Evolutionary conservation across 2,797 vertebrate genomes (phyloP), one percentile per base, ranked within the genome.

Genomic region (Capromys pilorides): DNA sequence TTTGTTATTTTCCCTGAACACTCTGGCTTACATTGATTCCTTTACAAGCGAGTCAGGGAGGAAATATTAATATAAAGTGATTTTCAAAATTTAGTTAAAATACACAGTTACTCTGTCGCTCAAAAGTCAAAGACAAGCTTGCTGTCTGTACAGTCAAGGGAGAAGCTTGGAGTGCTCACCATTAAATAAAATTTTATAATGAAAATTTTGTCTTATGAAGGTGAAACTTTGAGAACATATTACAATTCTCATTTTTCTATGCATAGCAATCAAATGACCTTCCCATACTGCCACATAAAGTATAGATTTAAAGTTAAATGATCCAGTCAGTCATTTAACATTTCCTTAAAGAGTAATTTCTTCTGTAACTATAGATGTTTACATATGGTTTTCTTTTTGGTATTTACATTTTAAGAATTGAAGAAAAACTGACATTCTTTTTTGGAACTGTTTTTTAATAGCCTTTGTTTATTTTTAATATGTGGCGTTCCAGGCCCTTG

Each of bases 381-480:
- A 97, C 94, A 31, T 93, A 89, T 14, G 31, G 39, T 90, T 96
- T 90, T 90, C 85, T 97, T 97, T 93, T 97, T 96, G 97, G 90
- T 98, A 97, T 98, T 98, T 98, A 96, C 97, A 97, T 98, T 98
- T 98, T 98, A 97, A 98, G 97, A 97, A 96, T 0, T 96, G 97
- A 97, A 97, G 97, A 97, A 97, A 97, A 97, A 98, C 98, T 95
- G 97, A 96, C 97, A 93, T 96, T 97, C 97, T 86, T 98, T 98
- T 97, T 95, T 77, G 97, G 98, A 98, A 97, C 97, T 97, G 97
- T 96, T 98, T 98, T 97, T 98, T 98, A 98, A 98, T 98, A 98
- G 97, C 98, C 96, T 98, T 98, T 98, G 98, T 98, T 98, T 98
- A 98, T 98, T 98, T 98, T 98, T 98, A 98, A 98, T 98, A 98